A percentile compares a stretch with the other conserved stretches of the same genome.
Evolutionary conservation across 2,113 vertebrate species (phyloP).

Genomic region (Trachemys scripta): DNA sequence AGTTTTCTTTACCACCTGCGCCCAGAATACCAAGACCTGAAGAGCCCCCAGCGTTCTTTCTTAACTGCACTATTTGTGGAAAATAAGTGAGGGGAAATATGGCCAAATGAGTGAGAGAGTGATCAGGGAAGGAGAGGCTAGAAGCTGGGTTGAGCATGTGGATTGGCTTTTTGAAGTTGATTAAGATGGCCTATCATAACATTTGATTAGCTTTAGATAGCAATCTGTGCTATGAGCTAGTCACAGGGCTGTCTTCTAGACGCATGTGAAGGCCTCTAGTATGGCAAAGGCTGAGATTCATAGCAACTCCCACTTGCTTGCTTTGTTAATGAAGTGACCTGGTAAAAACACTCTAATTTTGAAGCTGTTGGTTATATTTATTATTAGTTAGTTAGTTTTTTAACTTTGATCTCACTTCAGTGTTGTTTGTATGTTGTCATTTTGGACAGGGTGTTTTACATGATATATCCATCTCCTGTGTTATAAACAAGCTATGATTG

Average conservation of each 20-base stretch:
- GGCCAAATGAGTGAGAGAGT: background rate
- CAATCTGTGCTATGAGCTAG: conserved; percentile 52
- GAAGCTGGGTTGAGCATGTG: conserved; percentile 55
- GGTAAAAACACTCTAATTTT: conserved; percentile 62
- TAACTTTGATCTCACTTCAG: background rate
- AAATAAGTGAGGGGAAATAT: conserved; percentile 11
- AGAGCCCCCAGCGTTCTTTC: conserved; percentile 60
- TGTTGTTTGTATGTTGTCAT: background rate
- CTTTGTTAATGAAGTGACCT: conserved; percentile 69
- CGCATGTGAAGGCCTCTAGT: conserved; percentile 28
- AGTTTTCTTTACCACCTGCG: conserved; percentile 82
- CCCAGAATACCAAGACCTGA: conserved; percentile 69
- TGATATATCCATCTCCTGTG: rapidly evolving
- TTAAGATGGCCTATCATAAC: conserved; percentile 68
- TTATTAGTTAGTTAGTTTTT: background rate
- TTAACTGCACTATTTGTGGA: conserved; percentile 38
- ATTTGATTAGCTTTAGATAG: conserved; percentile 54
- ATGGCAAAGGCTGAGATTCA: conserved; percentile 40
- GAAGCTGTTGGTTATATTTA: conserved; percentile 40
- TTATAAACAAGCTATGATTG: background rate
- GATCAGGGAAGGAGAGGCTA: conserved; percentile 10
- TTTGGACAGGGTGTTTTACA: background rate
- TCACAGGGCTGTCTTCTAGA: conserved; percentile 58
- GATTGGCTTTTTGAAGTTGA: conserved; percentile 71
- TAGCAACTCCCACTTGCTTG: conserved; percentile 42